These are phyloP conservation scores for Porites lutea DNA, from an alignment of 64 coral and sea anemone species.

Conservation along the genomic window DNA sequence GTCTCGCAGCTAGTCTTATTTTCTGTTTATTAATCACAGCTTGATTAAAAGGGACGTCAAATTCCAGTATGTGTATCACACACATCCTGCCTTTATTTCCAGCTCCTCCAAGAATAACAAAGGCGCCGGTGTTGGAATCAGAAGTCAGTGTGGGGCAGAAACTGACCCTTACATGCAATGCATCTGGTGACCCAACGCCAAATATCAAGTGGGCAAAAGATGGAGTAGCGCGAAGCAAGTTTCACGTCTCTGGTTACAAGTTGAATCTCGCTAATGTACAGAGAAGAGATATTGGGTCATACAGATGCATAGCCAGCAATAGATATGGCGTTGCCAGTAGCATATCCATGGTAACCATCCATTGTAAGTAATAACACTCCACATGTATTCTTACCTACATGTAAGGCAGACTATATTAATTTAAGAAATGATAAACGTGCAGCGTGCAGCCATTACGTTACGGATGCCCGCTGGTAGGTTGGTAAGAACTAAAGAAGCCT, in stretches of 20 bases:
- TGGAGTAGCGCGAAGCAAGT: neutral
- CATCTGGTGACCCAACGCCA: neutral
- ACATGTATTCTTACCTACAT: too few relatives aligned
- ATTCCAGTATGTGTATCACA: too few relatives aligned
- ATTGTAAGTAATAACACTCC: neutral
- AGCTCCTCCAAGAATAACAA: slow-evolving; percentile 18
- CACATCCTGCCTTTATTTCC: neutral
- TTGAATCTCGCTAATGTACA: neutral
- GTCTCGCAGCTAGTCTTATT: too few relatives aligned
- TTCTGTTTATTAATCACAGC: too few relatives aligned
- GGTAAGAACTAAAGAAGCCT: too few relatives aligned
- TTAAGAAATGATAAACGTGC: too few relatives aligned
- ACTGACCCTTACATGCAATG: neutral
- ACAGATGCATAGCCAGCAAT: slow-evolving; percentile 20
- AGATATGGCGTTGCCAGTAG: neutral
- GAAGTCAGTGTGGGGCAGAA: neutral
- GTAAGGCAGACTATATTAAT: too few relatives aligned
- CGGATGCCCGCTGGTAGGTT: too few relatives aligned
- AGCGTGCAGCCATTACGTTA: too few relatives aligned
- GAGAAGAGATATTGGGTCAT: slow-evolving; percentile 7
- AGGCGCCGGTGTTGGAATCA: neutral
- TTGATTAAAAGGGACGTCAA: too few relatives aligned
- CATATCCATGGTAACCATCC: neutral
- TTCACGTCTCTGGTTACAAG: neutral
- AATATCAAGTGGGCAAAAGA: slow-evolving; percentile 18